These are phyloP conservation scores for Heteronetta atricapilla DNA, from an alignment of 2,113 vertebrate species.

Conservation along the genomic window DNA sequence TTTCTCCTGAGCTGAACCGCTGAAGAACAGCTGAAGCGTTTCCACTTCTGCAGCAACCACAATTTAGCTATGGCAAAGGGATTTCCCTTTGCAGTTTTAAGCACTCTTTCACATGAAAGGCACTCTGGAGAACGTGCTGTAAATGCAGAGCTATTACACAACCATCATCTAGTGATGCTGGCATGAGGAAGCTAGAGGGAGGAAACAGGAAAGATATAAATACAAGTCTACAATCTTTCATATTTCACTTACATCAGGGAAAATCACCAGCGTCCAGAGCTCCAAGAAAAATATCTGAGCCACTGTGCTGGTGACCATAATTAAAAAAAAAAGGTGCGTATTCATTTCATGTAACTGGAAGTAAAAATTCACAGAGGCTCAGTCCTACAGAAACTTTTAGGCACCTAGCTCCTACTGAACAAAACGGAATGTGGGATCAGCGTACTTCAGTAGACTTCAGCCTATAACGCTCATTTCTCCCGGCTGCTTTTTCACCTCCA, in stretches of 20 bases:
- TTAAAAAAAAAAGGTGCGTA: fast-evolving
- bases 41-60: constrained; percentile 16
- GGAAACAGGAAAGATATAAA: constrained; percentile 63
- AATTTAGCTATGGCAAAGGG: constrained; percentile 8
- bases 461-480: background rate
- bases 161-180: constrained; percentile 61
- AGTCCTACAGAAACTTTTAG: background rate
- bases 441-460: background rate
- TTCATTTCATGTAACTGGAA: background rate
- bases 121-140: background rate
- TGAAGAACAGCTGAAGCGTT: background rate
- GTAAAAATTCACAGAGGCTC: background rate
- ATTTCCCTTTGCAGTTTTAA: constrained; percentile 36
- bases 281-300: background rate
- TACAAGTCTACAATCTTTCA: background rate
- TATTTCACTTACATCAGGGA: constrained; percentile 17
- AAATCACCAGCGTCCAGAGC: background rate
- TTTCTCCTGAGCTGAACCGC: background rate
- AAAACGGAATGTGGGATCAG: background rate
- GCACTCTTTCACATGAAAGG: constrained; percentile 4
- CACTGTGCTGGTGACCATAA: background rate
- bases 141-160: constrained; percentile 61
- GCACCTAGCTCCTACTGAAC: background rate
- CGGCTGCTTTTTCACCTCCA: constrained; percentile 2
- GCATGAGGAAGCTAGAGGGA: constrained; percentile 61